phyloP scores from a whole-genome alignment of 2,113 vertebrate genomes.

The Tyto alba region DNA sequence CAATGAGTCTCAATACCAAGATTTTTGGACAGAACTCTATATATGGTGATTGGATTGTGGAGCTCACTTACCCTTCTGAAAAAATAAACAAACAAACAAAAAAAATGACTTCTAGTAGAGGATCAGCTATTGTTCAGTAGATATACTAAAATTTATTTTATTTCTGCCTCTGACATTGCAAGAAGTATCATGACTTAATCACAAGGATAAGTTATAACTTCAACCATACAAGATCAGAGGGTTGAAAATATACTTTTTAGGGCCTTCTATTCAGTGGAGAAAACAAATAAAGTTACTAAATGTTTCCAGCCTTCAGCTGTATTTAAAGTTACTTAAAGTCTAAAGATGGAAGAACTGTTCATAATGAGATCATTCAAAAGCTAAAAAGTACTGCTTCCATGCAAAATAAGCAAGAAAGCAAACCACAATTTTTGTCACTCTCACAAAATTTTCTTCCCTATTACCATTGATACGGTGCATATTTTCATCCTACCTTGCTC shows the following conservation, averaged over 20 bases:
- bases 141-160: background rate
- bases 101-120: accelerated
- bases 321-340: background rate
- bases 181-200: background rate
- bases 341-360: background rate
- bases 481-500: background rate
- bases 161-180: background rate
- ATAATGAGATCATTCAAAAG: background rate
- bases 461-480: background rate
- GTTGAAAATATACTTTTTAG: background rate
- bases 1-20: background rate
- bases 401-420: background rate
- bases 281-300: background rate
- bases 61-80: accelerated
- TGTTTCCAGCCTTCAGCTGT: background rate
- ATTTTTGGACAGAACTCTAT: background rate
- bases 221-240: background rate
- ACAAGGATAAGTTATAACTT: background rate
- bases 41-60: background rate
- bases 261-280: background rate
- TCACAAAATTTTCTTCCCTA: background rate
- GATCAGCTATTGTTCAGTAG: background rate
- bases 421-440: accelerated
- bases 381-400: background rate
- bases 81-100: background rate